These are phyloP conservation scores for Saguinus midas DNA, from an alignment of 2,113 vertebrate genomes.

Conservation along the genomic window DNA sequence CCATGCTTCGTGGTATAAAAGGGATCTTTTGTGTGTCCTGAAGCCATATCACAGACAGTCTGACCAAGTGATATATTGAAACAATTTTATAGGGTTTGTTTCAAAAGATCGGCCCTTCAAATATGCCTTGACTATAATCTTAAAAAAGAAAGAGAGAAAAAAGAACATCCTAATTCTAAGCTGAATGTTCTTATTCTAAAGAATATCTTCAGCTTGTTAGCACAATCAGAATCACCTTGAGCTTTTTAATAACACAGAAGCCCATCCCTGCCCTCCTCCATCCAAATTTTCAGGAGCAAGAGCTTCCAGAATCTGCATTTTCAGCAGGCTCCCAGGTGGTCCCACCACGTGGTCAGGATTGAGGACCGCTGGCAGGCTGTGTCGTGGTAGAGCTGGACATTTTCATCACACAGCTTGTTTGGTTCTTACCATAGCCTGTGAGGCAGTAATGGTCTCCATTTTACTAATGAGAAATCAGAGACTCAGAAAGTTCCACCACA, in stretches of 20 bases:
- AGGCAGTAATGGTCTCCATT: background rate
- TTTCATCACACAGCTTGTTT: background rate
- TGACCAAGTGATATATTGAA: constrained; percentile 24
- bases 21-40: constrained; percentile 17
- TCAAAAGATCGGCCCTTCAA: background rate
- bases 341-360: fast-evolving
- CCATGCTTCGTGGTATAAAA: constrained; percentile 45
- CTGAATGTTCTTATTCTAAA: background rate
- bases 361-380: background rate
- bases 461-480: background rate
- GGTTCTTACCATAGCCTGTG: background rate
- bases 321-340: background rate
- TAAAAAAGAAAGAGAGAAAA: background rate
- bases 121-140: background rate
- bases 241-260: background rate
- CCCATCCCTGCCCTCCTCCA: background rate
- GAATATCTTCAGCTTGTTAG: background rate
- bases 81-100: constrained; percentile 7
- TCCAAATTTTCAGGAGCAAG: background rate
- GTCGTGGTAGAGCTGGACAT: background rate
- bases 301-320: background rate
- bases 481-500: background rate
- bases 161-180: background rate
- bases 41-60: background rate
- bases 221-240: background rate